Base-by-base conservation (phyloP, 2,797 vertebrate genomes). In the Pristis pectinata region DNA sequence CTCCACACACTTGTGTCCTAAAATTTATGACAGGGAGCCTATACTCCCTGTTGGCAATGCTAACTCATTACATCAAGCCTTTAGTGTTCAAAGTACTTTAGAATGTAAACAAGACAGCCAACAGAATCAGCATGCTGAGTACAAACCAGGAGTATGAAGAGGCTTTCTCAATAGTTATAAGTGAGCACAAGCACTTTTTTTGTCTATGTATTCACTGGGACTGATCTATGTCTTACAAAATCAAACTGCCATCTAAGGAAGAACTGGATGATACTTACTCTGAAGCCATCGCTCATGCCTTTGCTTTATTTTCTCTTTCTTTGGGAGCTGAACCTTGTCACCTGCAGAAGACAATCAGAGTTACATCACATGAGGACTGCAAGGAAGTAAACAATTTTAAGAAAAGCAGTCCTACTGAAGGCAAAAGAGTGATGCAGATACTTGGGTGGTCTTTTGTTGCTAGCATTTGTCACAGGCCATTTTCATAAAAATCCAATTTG, bases 261-360 rank as follows among this genome's bases (percentile, higher is more conserved):
- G n/a, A 61, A n/a, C 9, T 74, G 92, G 22, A 13, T 74, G 70
- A n/a, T 95, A 95, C 97, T 97, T 95, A 98, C 97, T 98, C 95
- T 97, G 97, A 0, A 98, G 95, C 97, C 97, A 98, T 49, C 94
- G 95, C 49, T 97, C 97, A 2, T 95, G 97, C 72, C 97, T 95
- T 96, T 97, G 96, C 95, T 96, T 98, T 95, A 96, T 96, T 80
- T 97, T 98, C 95, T 97, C 97, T 95, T 97, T 98, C 95, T 98
- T 98, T 70, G 97, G 94, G 95, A 97, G 96, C 15, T 96, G 74
- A 82, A 96, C 97, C 95, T 95, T 97, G 82, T 95, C 96, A 19
- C 91, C 97, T 97, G 96, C 94, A 95, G 67, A 59, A 95, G 94
- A 80, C 95, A 53, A 74, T 11, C 64, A 93, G 80, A 61, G 27